Conservation (phyloP, 2,888 invertebrate genomes). For the Harpagoxenus sublaevis region DNA sequence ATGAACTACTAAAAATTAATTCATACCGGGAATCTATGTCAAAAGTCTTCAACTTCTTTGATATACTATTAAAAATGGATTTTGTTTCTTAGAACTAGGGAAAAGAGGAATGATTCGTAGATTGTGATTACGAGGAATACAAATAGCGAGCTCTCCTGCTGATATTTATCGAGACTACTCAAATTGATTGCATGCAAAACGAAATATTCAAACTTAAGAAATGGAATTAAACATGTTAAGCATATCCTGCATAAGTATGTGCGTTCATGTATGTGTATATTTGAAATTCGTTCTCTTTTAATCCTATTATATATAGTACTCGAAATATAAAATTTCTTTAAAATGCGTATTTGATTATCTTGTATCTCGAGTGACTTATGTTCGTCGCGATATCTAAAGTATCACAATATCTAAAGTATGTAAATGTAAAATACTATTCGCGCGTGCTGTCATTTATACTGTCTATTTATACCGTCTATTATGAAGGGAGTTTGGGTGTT, state of each 20-base stretch:
- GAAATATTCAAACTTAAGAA: constrained; percentile 1
- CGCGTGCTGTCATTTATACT: constrained; percentile 7
- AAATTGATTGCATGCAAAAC: constrained; percentile 14
- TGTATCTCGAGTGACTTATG: constrained; percentile 13
- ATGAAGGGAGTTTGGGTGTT: not conserved
- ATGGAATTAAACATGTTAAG: constrained; percentile 6
- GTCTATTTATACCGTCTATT: not conserved
- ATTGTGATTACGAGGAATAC: not conserved
- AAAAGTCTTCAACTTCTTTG: constrained; percentile 10
- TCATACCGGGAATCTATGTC: not conserved
- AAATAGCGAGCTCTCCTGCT: not conserved
- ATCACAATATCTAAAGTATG: not conserved
- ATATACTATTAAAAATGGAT: constrained; percentile 20
- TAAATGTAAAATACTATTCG: constrained; percentile 25
- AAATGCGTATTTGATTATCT: constrained; percentile 27
- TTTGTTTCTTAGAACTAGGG: not conserved
- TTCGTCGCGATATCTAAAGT: not conserved
- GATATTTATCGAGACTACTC: not conserved
- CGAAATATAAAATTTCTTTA: constrained; percentile 24
- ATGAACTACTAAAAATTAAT: constrained; percentile 18
- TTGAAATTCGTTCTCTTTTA: not conserved
- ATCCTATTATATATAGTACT: constrained; percentile 10
- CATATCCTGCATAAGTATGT: constrained; percentile 4
- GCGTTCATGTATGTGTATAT: not conserved
- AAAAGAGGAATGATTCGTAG: constrained; percentile 25